Evolutionary conservation across 2,888 invertebrate species (phyloP).

Genomic region (Pardosa pseudoannulata): DNA sequence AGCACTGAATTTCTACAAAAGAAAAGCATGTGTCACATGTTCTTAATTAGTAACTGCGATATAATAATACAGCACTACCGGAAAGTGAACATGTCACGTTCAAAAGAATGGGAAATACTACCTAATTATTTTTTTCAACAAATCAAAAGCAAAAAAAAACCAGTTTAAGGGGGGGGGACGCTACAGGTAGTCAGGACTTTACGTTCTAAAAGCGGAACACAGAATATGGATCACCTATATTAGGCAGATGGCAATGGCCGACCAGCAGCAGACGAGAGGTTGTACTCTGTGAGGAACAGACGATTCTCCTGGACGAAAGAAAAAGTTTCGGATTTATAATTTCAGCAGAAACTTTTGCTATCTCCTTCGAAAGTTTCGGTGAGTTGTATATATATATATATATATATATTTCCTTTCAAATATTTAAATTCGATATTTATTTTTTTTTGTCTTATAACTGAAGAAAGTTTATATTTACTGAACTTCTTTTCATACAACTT

Average conservation of each 20-base stretch:
- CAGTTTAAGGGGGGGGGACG: slow-evolving; percentile 5
- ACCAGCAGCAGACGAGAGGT: slow-evolving; percentile 19
- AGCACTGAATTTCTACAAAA: neutral
- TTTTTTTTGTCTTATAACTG: too few species aligned
- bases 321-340: neutral
- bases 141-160: neutral
- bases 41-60: neutral
- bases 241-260: slow-evolving; percentile 62
- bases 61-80: slow-evolving; percentile 5
- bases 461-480: too few species aligned
- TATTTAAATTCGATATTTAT: too few species aligned
- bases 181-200: neutral
- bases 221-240: slow-evolving; percentile 62
- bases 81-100: neutral
- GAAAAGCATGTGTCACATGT: neutral
- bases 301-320: neutral
- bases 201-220: slow-evolving; percentile 36
- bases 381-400: too few species aligned
- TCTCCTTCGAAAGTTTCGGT: too few species aligned
- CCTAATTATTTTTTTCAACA: slow-evolving; percentile 13
- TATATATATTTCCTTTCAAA: too few species aligned
- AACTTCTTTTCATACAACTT: too few species aligned
- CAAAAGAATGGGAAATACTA: neutral
- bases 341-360: neutral
- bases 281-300: neutral